These are phyloP conservation scores for Eclectus roratus DNA, from an alignment of 2,113 vertebrate species.

Conservation along the genomic window DNA sequence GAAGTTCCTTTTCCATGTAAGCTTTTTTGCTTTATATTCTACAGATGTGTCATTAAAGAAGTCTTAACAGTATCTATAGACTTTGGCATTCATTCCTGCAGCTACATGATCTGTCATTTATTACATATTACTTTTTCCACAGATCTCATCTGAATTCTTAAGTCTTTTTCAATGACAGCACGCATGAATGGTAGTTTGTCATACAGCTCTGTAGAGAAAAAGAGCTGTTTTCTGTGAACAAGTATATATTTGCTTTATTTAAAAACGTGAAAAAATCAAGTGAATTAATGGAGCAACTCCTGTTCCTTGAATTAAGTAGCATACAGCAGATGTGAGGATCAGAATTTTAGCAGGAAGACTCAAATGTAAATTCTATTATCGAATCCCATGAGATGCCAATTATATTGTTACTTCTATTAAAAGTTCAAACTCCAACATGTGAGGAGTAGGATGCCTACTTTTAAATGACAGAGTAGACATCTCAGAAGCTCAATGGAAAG, in stretches of 20 bases:
- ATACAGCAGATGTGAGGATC: neutral
- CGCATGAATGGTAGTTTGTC: neutral
- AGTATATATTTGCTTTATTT: neutral
- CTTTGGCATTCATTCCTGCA: slow-evolving; percentile 6
- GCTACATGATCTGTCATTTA: neutral
- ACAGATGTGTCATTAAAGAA: slow-evolving; percentile 49
- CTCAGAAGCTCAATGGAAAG: neutral
- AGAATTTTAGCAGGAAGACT: neutral
- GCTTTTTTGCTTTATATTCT: slow-evolving; percentile 32
- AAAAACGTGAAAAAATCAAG: neutral
- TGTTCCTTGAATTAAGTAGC: neutral
- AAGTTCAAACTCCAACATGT: neutral
- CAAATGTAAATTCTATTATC: neutral
- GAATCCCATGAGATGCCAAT: neutral
- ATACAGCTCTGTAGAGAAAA: neutral
- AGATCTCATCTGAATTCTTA: neutral
- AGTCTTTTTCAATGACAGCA: neutral
- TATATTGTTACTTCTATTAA: neutral
- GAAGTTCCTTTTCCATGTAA: slow-evolving; percentile 48
- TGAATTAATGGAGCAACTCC: neutral
- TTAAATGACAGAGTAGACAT: neutral
- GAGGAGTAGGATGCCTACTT: neutral
- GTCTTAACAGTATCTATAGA: slow-evolving; percentile 36
- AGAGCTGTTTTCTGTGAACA: neutral
- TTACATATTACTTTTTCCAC: slow-evolving; percentile 34